Evolutionary conservation across 2,797 vertebrate genomes (phyloP).

Genomic region (Chloroceryle amazona): DNA sequence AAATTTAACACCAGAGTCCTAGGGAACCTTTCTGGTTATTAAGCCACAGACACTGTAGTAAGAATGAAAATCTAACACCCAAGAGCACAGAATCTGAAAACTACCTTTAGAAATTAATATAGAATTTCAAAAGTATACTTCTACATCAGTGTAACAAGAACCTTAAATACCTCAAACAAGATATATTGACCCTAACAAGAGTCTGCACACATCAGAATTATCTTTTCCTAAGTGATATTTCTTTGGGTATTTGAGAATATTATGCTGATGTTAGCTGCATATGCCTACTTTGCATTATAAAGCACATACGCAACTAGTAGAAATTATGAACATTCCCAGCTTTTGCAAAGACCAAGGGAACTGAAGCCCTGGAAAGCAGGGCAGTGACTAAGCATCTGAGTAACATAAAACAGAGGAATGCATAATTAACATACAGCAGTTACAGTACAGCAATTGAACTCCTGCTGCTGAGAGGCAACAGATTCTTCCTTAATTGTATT

Average conservation of each 20-base stretch:
- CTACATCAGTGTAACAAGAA: background rate
- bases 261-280: background rate
- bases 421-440: background rate
- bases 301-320: background rate
- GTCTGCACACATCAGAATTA: rapidly evolving
- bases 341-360: background rate
- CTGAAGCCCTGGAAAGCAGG: background rate
- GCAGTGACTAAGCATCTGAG: background rate
- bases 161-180: background rate
- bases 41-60: background rate
- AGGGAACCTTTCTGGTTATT: background rate
- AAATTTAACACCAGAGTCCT: background rate
- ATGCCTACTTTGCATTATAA: background rate
- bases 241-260: background rate
- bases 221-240: background rate
- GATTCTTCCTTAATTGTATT: background rate
- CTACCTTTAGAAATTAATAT: background rate
- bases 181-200: background rate
- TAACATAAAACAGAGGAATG: background rate
- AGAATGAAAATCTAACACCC: background rate
- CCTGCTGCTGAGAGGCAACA: background rate
- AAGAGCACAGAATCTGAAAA: background rate
- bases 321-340: background rate
- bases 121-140: background rate
- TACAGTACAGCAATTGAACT: background rate